phyloP scores from a whole-genome alignment of 2,113 vertebrate genomes.

The Platysternon megacephalum region DNA sequence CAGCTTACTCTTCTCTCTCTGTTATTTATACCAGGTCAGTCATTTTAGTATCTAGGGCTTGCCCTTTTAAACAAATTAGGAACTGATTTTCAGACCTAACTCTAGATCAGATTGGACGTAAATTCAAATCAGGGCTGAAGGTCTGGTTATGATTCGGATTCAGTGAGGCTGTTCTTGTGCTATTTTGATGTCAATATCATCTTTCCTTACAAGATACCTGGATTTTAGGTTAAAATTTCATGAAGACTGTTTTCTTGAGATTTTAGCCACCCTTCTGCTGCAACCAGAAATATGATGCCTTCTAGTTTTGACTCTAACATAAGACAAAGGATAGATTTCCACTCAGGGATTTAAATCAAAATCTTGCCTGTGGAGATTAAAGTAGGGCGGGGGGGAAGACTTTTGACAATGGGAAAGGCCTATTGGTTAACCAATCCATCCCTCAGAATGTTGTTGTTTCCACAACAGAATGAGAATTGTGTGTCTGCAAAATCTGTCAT shows the following conservation, averaged over 20 bases:
- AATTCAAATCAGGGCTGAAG: not conserved
- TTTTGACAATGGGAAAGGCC: not conserved
- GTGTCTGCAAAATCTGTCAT: not conserved
- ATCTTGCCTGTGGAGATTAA: not conserved
- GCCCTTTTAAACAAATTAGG: not conserved
- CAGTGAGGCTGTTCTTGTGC: not conserved
- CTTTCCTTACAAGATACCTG: not conserved
- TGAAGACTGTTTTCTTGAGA: not conserved
- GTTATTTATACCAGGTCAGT: not conserved
- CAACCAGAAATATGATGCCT: not conserved
- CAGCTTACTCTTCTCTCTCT: not conserved
- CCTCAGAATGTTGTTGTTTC: rapidly evolving
- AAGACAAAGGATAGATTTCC: not conserved
- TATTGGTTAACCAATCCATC: not conserved
- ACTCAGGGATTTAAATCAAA: not conserved
- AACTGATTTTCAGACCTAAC: not conserved
- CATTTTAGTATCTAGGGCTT: not conserved
- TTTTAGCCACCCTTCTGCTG: not conserved
- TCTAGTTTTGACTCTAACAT: not conserved
- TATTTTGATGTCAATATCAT: not conserved
- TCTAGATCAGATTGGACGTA: not conserved
- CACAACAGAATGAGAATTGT: not conserved
- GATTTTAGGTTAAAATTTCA: not conserved
- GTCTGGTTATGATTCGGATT: not conserved
- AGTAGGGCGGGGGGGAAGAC: not conserved